Percentiles rank a stretch among this genome's conserved stretches.
These are phyloP conservation scores for Proterorhinus semilunaris DNA, from an alignment of 2,113 vertebrate species.

Conservation along the genomic window DNA sequence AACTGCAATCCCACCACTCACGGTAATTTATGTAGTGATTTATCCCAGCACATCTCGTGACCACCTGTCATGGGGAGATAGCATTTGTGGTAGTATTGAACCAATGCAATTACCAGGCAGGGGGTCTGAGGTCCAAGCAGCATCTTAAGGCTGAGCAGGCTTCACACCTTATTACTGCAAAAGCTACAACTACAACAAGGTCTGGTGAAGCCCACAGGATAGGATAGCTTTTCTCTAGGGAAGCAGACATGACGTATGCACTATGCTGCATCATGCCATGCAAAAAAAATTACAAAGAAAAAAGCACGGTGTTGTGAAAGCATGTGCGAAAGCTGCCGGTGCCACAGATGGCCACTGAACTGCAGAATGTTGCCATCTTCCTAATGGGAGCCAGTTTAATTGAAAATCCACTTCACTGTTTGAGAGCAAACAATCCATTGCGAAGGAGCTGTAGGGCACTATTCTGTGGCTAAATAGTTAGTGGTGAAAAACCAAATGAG, in stretches of 20 bases:
- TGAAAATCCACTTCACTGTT: constrained; percentile 62
- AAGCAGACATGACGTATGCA: not conserved
- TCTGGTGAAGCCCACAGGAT: constrained; percentile 14
- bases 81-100: constrained; percentile 48
- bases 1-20: constrained; percentile 39
- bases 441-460: constrained; percentile 21
- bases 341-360: constrained; percentile 34
- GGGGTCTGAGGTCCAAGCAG: constrained; percentile 51
- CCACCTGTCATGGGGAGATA: constrained; percentile 67
- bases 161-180: constrained; percentile 31
- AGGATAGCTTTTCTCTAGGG: constrained; percentile 10
- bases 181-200: constrained; percentile 15
- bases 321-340: constrained; percentile 26
- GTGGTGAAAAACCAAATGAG: constrained; percentile 27
- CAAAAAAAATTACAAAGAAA: constrained; percentile 7
- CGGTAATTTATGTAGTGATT: constrained; percentile 60
- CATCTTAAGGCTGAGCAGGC: constrained; percentile 42
- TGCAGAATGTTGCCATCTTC: constrained; percentile 31
- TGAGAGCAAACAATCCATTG: constrained; percentile 59
- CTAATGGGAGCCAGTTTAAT: constrained; percentile 64
- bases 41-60: constrained; percentile 62
- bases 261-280: constrained; percentile 18
- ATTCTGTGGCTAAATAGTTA: constrained; percentile 43
- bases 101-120: constrained; percentile 58
- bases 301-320: constrained; percentile 41